Evolutionary conservation across 2,113 vertebrate species (phyloP).

Genomic region (Chaenogobius annularis): DNA sequence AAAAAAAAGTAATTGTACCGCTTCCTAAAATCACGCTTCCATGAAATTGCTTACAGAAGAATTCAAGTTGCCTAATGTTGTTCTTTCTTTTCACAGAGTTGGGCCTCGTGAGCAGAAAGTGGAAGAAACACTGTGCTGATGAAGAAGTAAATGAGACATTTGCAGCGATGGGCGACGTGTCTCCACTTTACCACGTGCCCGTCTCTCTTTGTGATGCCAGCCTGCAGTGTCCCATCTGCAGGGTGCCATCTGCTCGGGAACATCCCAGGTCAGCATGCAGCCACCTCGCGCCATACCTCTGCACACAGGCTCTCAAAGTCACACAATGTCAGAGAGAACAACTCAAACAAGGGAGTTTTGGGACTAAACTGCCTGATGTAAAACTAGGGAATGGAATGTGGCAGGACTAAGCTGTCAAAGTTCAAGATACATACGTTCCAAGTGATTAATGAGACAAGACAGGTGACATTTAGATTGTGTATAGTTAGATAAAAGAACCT

Average conservation of each 20-base stretch:
- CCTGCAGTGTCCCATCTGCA: slow-evolving; percentile 34
- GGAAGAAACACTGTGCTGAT: background rate
- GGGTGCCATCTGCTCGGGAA: slow-evolving; percentile 41
- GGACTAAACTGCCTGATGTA: background rate
- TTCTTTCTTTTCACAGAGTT: slow-evolving; percentile 24
- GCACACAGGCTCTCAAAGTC: background rate
- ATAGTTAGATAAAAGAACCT: no score
- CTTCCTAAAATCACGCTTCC: slow-evolving; percentile 12
- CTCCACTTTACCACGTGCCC: background rate
- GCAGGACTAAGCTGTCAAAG: background rate
- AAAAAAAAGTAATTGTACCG: slow-evolving; percentile 29
- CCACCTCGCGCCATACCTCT: background rate
- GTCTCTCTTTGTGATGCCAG: slow-evolving; percentile 5
- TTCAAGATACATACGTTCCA: background rate
- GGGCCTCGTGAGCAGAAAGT: background rate
- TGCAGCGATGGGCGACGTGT: background rate
- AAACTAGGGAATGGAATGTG: background rate
- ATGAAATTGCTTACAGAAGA: slow-evolving; percentile 47
- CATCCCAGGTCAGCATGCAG: slow-evolving; percentile 17
- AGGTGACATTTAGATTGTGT: no score
- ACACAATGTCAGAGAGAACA: background rate
- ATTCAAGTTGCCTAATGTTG: slow-evolving; percentile 20
- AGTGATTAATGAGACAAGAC: no score
- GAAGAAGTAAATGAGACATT: background rate
- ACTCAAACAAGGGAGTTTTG: background rate